Conservation (phyloP, 1,140 invertebrate genomes). For the Capitella teleta region DNA sequence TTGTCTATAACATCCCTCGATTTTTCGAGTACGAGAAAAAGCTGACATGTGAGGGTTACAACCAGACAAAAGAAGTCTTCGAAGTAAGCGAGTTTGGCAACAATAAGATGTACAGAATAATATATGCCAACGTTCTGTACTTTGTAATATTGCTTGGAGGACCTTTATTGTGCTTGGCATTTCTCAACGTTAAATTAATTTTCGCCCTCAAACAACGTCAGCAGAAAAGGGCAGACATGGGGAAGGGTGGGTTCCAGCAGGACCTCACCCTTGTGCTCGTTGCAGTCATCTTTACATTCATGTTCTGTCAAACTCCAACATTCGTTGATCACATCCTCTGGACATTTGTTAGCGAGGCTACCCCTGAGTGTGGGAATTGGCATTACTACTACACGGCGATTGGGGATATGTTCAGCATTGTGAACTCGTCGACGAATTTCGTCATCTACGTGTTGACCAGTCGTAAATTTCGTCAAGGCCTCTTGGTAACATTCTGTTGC, state of each 20-base stretch:
- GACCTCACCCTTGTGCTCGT: conserved; percentile 13
- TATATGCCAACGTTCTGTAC: conserved; percentile 11
- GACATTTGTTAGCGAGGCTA: conserved; percentile 7
- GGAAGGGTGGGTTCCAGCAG: conserved; percentile 9
- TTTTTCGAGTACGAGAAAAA: conserved; percentile 13
- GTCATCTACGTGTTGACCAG: conserved; percentile 14
- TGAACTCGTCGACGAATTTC: conserved; percentile 14
- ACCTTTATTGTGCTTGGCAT: conserved; percentile 5
- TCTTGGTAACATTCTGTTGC: neutral
- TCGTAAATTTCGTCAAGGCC: conserved; percentile 8
- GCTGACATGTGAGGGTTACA: neutral
- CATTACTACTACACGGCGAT: conserved; percentile 15
- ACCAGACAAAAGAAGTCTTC: conserved; percentile 4
- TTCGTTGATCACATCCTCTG: conserved; percentile 13
- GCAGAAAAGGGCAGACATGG: conserved; percentile 9
- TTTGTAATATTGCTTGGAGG: conserved; percentile 13
- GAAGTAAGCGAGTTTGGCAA: conserved; percentile 7
- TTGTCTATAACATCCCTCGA: conserved; percentile 11
- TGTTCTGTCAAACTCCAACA: conserved; percentile 13
- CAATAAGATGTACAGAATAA: conserved; percentile 7
- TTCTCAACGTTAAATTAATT: conserved; percentile 13
- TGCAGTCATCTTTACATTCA: conserved; percentile 12
- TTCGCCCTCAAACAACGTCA: conserved; percentile 7
- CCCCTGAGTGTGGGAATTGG: conserved; percentile 9
- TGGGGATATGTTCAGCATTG: conserved; percentile 7